Base-by-base conservation (phyloP, 2,113 vertebrate genomes). In the Thamnaconus septentrionalis region DNA sequence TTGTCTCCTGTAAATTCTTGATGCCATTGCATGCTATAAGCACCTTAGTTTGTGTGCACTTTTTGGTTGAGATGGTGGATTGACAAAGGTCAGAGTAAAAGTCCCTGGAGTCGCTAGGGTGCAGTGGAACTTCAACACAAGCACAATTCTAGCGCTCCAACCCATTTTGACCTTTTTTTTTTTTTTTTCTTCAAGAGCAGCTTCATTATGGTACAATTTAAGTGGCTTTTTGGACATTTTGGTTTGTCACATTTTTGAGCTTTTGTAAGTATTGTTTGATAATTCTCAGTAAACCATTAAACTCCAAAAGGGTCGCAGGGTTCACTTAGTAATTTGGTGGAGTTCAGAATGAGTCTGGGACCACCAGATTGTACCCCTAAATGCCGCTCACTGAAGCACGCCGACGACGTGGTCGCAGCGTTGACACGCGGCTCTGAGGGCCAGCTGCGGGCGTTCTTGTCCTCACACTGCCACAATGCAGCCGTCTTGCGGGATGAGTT, bases 381-480 rank as follows among this genome's bases (percentile, higher is more conserved):
- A 84, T 98, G 97, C 92, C 93, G 92, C 75, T 99, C 97, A 9
- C 81, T 90, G 56, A 89, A 91, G 85, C 97, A 99, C 67, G 97
- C 95, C 10, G 85, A 93, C 56, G 92, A 97, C 83, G 78, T 97
- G 66, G 89, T 97, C 64, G 95, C 96, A 10, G 96, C 95, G 2
- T 74, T 99, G 61, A 98, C 96, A 1, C 85, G 91, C 6, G 94
- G 95, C 66, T 95, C 90, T 3, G 96, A 98, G 83, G 90, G 91
- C 43, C 93, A 94, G 69, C 93, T 97, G 56, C 93, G 93, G 70
- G 91, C 91, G 4, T 98, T 96, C 78, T 91, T 99, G 49, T 92
- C 90, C 41, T 91, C 90, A 64, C 89, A 96, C 61, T 99, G 97
- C 90, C 91, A 96, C 84, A 99, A 98, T 71, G 93, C 93, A 41